Percentiles rank a stretch among this genome's conserved stretches.
Conservation (phyloP, 2,113 vertebrate genomes). For the Hyperopisus bebe region DNA sequence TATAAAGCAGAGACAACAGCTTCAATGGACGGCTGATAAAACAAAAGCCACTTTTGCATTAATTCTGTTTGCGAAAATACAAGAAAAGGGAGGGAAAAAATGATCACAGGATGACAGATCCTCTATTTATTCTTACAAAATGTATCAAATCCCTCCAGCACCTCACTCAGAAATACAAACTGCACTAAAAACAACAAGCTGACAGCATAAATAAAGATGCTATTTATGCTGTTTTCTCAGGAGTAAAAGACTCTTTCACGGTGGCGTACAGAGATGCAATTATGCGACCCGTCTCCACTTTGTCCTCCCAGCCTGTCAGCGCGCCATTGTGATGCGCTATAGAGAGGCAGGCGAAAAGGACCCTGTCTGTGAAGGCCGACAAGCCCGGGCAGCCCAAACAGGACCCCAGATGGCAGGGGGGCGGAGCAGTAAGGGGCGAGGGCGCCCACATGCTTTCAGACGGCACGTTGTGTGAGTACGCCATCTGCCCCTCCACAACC, state of each 20-base stretch:
- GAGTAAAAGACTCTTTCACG: background rate
- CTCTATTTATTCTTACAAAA: background rate
- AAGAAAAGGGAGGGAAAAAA: background rate
- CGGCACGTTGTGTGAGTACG: constrained; percentile 8
- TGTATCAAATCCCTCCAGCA: background rate
- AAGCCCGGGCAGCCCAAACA: constrained; percentile 15
- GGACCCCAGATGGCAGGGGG: constrained; percentile 28
- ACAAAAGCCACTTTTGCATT: background rate
- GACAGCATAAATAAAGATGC: background rate
- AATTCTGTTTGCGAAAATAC: background rate
- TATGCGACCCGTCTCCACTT: background rate
- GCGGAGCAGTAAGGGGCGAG: constrained; percentile 7
- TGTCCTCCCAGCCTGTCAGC: constrained; percentile 9
- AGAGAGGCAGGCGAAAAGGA: background rate
- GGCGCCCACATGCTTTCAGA: constrained; percentile 20
- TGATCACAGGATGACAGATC: too few relatives aligned
- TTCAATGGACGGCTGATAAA: background rate
- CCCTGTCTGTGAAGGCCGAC: constrained; percentile 5
- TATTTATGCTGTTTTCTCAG: constrained; percentile 9
- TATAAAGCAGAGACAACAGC: background rate
- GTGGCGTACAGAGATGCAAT: background rate
- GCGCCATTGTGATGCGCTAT: background rate
- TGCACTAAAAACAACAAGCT: constrained; percentile 10
- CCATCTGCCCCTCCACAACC: constrained; percentile 28
- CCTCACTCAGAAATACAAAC: background rate